These are phyloP conservation scores for Cyprinodon variegatus DNA, from an alignment of 2,113 vertebrate genomes.

Conservation along the genomic window DNA sequence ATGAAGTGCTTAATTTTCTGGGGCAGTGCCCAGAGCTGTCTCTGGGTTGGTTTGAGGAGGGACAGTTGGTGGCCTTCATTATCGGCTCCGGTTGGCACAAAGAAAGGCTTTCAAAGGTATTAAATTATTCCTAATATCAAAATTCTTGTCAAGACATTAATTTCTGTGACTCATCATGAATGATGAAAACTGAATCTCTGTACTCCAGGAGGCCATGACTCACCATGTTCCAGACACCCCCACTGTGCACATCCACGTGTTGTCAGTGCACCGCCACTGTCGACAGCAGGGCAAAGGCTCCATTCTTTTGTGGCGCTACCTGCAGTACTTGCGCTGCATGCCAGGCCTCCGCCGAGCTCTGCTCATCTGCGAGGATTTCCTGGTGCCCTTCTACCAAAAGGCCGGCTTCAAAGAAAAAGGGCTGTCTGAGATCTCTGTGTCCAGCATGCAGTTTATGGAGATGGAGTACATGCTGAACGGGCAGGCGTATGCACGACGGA, in stretches of 20 bases:
- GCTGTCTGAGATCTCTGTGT: slow-evolving; percentile 72
- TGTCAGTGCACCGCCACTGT: slow-evolving; percentile 82
- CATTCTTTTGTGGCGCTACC: slow-evolving; percentile 82
- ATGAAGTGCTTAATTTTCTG: slow-evolving; percentile 81
- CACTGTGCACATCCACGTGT: slow-evolving; percentile 81
- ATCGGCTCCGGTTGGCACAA: slow-evolving; percentile 84
- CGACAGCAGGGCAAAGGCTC: slow-evolving; percentile 84
- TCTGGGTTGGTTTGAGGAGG: slow-evolving; percentile 84
- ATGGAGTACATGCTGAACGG: slow-evolving; percentile 79
- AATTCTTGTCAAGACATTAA: not conserved
- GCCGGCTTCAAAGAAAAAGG: slow-evolving; percentile 82
- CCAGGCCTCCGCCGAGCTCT: slow-evolving; percentile 74
- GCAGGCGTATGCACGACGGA: slow-evolving; percentile 74
- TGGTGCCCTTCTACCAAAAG: slow-evolving; percentile 81
- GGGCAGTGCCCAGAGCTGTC: slow-evolving; percentile 81
- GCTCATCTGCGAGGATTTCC: slow-evolving; percentile 82
- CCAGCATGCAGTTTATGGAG: slow-evolving; percentile 76
- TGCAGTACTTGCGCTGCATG: slow-evolving; percentile 80
- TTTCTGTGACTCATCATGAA: not conserved
- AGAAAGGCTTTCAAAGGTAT: slow-evolving; percentile 80
- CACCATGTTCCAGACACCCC: slow-evolving; percentile 71
- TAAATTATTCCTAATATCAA: not conserved
- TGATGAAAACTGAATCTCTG: not conserved
- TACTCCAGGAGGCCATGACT: slow-evolving; percentile 78
- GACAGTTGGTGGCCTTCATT: slow-evolving; percentile 82